These are phyloP conservation scores for Dinoponera quadriceps DNA, from an alignment of 1,140 invertebrate species.

Conservation along the genomic window DNA sequence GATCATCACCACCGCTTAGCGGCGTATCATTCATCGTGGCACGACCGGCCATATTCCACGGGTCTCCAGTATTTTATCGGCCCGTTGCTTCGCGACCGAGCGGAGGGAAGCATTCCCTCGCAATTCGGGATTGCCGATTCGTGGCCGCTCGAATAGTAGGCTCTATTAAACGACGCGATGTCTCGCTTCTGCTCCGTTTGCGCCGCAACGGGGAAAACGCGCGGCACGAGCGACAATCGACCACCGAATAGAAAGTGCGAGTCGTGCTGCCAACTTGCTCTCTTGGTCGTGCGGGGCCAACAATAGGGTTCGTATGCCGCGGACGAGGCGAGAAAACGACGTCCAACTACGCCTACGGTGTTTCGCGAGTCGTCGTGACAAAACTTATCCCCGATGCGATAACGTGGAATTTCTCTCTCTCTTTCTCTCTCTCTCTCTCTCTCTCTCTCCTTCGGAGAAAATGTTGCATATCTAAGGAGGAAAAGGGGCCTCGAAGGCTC, in stretches of 20 bases:
- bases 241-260: conserved; percentile 66
- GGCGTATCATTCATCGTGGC: conserved; percentile 58
- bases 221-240: conserved; percentile 54
- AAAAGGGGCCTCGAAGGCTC: too few relatives aligned
- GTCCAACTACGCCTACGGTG: not conserved
- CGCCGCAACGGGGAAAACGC: conserved; percentile 54
- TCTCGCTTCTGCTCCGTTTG: conserved; percentile 54
- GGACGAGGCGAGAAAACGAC: conserved; percentile 43
- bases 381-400: conserved; percentile 5
- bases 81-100: conserved; percentile 47
- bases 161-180: conserved; percentile 43
- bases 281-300: conserved; percentile 42
- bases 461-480: too few relatives aligned
- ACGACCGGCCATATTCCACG: conserved; percentile 58
- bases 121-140: conserved; percentile 55
- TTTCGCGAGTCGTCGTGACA: not conserved
- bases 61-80: conserved; percentile 70
- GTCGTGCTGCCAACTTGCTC: conserved; percentile 29
- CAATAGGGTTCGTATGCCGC: conserved; percentile 49
- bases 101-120: conserved; percentile 26
- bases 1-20: conserved; percentile 52
- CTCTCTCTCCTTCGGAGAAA: too few relatives aligned
- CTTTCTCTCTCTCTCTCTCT: too few relatives aligned
- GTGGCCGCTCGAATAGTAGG: conserved; percentile 51
- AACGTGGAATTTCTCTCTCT: too few relatives aligned